Evolutionary conservation across 2,797 vertebrate species (phyloP).

Genomic region (Xenops minutus): DNA sequence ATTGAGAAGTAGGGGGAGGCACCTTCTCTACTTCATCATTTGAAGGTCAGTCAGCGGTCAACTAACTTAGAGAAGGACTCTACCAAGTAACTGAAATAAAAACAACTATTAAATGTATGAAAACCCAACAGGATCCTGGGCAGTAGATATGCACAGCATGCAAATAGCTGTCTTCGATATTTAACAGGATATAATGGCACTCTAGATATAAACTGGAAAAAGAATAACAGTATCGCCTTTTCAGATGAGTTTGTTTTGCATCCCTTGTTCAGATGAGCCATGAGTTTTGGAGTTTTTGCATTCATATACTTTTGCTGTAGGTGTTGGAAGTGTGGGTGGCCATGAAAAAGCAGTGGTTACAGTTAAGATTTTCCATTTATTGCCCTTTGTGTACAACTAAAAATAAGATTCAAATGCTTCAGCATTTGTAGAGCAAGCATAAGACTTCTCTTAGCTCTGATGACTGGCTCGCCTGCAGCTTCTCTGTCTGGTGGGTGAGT

Average conservation of each 20-base stretch:
- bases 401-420: constrained; percentile 78
- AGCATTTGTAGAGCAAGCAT: constrained; percentile 72
- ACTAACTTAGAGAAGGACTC: neutral
- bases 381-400: constrained; percentile 80
- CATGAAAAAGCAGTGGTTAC: constrained; percentile 86
- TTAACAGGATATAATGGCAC: neutral
- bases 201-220: constrained; percentile 64
- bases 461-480: constrained; percentile 69
- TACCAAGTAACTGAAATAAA: neutral
- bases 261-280: constrained; percentile 67
- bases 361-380: constrained; percentile 94
- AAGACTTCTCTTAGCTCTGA: constrained; percentile 73
- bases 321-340: constrained; percentile 86
- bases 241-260: neutral
- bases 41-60: neutral
- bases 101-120: neutral
- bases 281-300: constrained; percentile 68
- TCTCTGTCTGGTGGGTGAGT: constrained; percentile 76
- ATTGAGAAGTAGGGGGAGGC: neutral
- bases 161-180: neutral
- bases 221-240: constrained; percentile 14
- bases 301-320: constrained; percentile 76
- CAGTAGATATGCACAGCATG: neutral
- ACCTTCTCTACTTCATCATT: neutral
- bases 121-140: neutral